Evolutionary conservation across 1,140 invertebrate species (phyloP), one percentile per base, ranked within the genome.

Genomic region (Drosophila oshimai): DNA sequence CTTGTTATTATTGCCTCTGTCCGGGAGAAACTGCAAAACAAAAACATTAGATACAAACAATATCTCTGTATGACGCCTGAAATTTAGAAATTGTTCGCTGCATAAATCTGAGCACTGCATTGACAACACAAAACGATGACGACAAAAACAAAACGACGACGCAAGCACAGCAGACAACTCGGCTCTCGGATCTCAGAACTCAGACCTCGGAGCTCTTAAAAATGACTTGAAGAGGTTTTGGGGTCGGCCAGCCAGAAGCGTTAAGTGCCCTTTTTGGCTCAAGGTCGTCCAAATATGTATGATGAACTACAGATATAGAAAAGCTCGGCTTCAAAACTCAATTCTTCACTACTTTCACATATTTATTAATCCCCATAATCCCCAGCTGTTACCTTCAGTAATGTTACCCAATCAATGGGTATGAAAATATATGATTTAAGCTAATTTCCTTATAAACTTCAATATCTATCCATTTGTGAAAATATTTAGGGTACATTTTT

Each of bases 121-220:
- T 62, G 33, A 28, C 22, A 31, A 15, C n/a, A n/a, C n/a, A n/a
- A n/a, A n/a, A n/a, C 64, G 22, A 45, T 53, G 65, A 68, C 60
- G 18, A 54, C 42, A 37, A 55, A 36, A 55, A 57, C 41, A 28
- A n/a, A n/a, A 15, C 13, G 10, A 24, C n/a, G n/a, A n/a, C n/a
- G n/a, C n/a, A n/a, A n/a, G n/a, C n/a, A n/a, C n/a, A n/a, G n/a
- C 75, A 84, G 80, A 84, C 75, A 79, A 31, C 47, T 46, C 65
- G 80, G 73, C 80, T 84, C 70, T 24, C 12, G 39, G 20, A 42
- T 24, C 39, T 42, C 39, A 12, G 20, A n/a, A 12, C 20, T 42
- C 39, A n/a, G n/a, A n/a, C n/a, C n/a, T 42, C 39, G 20, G 20
- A n/a, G 20, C 20, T 42, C 39, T 26, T 15, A 9, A n/a, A n/a